These are phyloP conservation scores for Hydrocynus forskahlii DNA, from an alignment of 2,797 vertebrate species.

Conservation along the genomic window DNA sequence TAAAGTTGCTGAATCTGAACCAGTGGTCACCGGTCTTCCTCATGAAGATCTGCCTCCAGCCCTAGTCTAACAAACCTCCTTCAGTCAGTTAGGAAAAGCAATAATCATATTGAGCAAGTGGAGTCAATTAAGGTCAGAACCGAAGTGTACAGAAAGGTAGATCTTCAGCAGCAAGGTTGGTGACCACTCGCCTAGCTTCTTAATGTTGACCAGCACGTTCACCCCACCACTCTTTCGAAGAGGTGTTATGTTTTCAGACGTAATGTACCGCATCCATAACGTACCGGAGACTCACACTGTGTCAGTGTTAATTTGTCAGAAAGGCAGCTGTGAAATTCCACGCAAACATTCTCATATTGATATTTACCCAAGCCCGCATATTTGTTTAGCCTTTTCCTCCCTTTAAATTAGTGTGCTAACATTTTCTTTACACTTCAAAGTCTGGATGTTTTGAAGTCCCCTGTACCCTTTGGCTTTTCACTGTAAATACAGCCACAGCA, in stretches of 20 bases:
- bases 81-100: too few species aligned
- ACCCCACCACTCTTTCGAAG: neutral
- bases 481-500: conserved; percentile 25
- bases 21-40: too few species aligned
- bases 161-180: too few species aligned
- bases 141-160: too few species aligned
- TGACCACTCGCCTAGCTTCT: too few species aligned
- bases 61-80: too few species aligned
- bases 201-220: neutral
- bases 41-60: too few species aligned
- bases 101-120: too few species aligned
- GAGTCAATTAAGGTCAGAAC: too few species aligned
- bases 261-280: neutral
- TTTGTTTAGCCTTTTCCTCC: conserved; percentile 40
- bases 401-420: conserved; percentile 47
- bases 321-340: conserved; percentile 29
- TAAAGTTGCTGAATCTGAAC: too few species aligned
- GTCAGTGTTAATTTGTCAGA: conserved; percentile 11
- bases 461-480: conserved; percentile 24
- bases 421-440: conserved; percentile 48
- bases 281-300: neutral
- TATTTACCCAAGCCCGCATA: conserved; percentile 24
- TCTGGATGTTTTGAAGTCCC: conserved; percentile 9
- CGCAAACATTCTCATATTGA: conserved; percentile 2
- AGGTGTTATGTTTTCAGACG: neutral